A percentile compares a stretch with the other conserved stretches of the same genome.
These are phyloP conservation scores for Drosophila trichaetosa DNA, from an alignment of 2,888 invertebrate genomes.

Conservation along the genomic window DNA sequence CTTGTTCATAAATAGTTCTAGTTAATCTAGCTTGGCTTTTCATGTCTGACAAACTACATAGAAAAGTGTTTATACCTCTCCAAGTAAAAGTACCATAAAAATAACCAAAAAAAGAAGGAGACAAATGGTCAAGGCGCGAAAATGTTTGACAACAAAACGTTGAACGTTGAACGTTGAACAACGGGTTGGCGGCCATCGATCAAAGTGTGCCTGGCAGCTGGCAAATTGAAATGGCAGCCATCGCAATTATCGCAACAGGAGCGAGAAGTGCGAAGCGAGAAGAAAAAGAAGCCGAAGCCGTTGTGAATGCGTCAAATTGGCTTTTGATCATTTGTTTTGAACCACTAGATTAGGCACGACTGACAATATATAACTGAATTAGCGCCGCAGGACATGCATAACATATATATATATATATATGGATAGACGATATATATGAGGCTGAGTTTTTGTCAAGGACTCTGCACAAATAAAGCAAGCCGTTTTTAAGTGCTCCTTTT, in stretches of 20 bases:
- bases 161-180: conserved; percentile 10
- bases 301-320: conserved; percentile 22
- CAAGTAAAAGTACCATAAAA: conserved; percentile 5
- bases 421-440: not conserved
- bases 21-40: not conserved
- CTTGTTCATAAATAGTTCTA: not conserved
- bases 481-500: conserved; percentile 8
- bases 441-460: conserved; percentile 38
- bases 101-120: conserved; percentile 39
- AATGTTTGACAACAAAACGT: conserved; percentile 71
- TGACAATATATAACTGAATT: conserved; percentile 75
- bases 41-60: not conserved
- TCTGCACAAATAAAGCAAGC: conserved; percentile 14
- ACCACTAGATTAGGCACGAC: conserved; percentile 70
- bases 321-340: conserved; percentile 33
- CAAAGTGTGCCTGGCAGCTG: conserved; percentile 59
- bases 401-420: conserved; percentile 13
- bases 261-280: conserved; percentile 3
- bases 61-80: not conserved
- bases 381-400: conserved; percentile 64
- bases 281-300: not conserved
- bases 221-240: conserved; percentile 74
- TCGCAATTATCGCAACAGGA: conserved; percentile 67
- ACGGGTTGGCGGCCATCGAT: conserved; percentile 72
- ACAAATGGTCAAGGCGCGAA: conserved; percentile 78